Evolutionary conservation across 2,797 vertebrate genomes (phyloP).

Genomic region (Ibycter americanus): DNA sequence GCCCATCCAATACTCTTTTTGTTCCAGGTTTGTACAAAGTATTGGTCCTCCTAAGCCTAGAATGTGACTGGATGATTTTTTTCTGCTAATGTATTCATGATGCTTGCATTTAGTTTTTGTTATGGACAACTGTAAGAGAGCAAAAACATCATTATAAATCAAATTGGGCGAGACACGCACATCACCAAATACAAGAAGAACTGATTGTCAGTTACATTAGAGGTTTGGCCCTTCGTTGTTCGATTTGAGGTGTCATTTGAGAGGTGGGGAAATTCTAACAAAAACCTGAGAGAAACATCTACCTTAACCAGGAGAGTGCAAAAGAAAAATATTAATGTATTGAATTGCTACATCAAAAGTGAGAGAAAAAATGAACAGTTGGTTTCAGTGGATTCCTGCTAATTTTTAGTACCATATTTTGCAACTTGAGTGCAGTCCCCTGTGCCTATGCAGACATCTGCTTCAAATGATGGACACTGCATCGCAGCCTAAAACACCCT

Average conservation of each 20-base stretch:
- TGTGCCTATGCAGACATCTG: not conserved
- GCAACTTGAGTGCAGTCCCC: not conserved
- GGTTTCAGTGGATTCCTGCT: not conserved
- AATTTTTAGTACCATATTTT: not conserved
- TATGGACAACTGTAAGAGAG: not conserved
- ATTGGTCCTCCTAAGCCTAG: not conserved
- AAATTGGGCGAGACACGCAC: not conserved
- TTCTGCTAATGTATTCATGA: not conserved
- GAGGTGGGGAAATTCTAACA: not conserved
- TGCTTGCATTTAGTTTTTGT: not conserved
- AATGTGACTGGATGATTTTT: not conserved
- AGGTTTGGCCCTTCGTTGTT: not conserved
- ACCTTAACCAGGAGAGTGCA: not conserved
- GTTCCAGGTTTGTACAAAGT: slow-evolving; percentile 81
- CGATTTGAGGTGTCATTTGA: not conserved
- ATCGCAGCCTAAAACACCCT: not conserved
- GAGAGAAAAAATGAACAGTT: not conserved
- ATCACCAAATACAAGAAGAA: not conserved
- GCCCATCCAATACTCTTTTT: slow-evolving; percentile 88
- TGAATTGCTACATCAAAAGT: not conserved
- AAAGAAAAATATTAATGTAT: not conserved
- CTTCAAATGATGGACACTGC: not conserved
- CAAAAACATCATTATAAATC: not conserved
- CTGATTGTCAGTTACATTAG: not conserved
- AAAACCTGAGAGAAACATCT: not conserved